These are phyloP conservation scores for Danionella dracula DNA, from an alignment of 2,797 vertebrate genomes.

Conservation along the genomic window DNA sequence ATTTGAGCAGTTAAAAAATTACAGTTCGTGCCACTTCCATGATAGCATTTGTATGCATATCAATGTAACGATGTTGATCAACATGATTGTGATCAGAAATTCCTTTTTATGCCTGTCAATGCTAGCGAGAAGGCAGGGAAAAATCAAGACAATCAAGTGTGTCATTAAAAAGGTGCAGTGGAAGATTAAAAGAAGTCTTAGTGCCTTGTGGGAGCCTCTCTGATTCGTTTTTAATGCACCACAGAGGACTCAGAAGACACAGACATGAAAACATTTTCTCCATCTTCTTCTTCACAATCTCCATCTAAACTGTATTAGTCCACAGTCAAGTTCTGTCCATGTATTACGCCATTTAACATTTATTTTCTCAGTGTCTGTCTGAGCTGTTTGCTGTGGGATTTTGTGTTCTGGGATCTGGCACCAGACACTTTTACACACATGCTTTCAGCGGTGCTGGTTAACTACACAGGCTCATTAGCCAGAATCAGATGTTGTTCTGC, in stretches of 20 bases:
- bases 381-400: neutral
- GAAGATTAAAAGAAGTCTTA: too few relatives aligned
- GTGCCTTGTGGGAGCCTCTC: too few relatives aligned
- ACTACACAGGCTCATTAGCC: slow-evolving; percentile 15
- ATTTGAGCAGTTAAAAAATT: too few relatives aligned
- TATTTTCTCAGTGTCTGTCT: neutral
- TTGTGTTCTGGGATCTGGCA: slow-evolving; percentile 22
- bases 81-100: too few relatives aligned
- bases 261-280: neutral
- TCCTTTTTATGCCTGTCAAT: too few relatives aligned
- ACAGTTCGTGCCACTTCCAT: too few relatives aligned
- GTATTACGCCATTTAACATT: neutral
- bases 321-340: neutral
- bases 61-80: too few relatives aligned
- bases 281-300: neutral
- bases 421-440: slow-evolving; percentile 27
- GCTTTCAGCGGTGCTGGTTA: slow-evolving; percentile 1
- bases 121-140: too few relatives aligned
- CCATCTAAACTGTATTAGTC: neutral
- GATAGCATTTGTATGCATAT: too few relatives aligned
- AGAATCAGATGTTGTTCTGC: slow-evolving; percentile 29
- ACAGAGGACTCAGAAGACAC: neutral
- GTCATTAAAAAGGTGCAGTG: too few relatives aligned
- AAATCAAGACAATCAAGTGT: too few relatives aligned
- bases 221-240: too few relatives aligned